phyloP scores from a whole-genome alignment of 2,888 invertebrate genomes.

The Parnassius orleans region DNA sequence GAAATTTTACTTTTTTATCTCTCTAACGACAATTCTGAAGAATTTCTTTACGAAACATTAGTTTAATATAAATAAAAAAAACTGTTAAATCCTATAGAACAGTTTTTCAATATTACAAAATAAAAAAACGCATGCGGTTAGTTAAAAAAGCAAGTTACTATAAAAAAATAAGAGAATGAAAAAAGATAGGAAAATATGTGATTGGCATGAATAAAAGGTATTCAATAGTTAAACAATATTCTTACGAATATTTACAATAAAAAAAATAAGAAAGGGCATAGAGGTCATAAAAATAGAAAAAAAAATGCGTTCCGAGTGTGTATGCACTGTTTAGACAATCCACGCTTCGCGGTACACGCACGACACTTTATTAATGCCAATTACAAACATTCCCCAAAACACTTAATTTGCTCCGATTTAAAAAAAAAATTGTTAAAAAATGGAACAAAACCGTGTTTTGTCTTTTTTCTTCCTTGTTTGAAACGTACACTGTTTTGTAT shows the following conservation, averaged over 20 bases:
- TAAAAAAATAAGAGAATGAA: slow-evolving; percentile 50
- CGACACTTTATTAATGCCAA: slow-evolving; percentile 78
- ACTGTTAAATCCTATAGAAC: no score
- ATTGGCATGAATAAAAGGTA: slow-evolving; percentile 75
- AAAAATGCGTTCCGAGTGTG: slow-evolving; percentile 57
- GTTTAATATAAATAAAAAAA: no score
- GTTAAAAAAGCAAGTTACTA: slow-evolving; percentile 57
- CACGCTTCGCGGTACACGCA: slow-evolving; percentile 65
- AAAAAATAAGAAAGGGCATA: slow-evolving; percentile 37
- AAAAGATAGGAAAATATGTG: slow-evolving; percentile 66
- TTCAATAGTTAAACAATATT: slow-evolving; percentile 50
- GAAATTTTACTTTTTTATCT: no score
- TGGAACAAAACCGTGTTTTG: slow-evolving; percentile 46
- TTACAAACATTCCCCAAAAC: slow-evolving; percentile 72
- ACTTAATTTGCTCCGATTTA: slow-evolving; percentile 42
- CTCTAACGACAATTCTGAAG: no score
- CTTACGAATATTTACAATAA: slow-evolving; percentile 65
- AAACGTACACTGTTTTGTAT: slow-evolving; percentile 60
- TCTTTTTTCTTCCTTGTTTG: slow-evolving; percentile 32
- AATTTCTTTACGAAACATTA: no score
- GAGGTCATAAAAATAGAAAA: slow-evolving; percentile 43
- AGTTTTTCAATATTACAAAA: slow-evolving; percentile 23
- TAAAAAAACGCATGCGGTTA: slow-evolving; percentile 27
- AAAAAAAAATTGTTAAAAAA: slow-evolving; percentile 36
- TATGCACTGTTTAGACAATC: slow-evolving; percentile 59